These are phyloP conservation scores for Drosophila multiciliata DNA, from an alignment of 2,888 invertebrate species.

Conservation along the genomic window DNA sequence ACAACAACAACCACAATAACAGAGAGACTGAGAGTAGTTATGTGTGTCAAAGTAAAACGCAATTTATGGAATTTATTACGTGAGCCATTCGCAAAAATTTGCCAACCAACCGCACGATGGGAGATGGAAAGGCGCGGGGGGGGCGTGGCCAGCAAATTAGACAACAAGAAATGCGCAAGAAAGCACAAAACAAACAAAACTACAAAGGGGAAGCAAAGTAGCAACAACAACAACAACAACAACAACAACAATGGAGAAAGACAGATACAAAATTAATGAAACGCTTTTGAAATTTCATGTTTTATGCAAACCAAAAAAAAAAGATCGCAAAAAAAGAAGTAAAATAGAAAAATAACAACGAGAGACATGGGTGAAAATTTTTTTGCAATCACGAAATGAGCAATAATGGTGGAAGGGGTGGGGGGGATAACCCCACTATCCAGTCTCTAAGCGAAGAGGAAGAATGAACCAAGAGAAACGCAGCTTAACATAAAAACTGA, in stretches of 20 bases:
- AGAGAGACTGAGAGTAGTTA: conserved; percentile 50
- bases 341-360: conserved; percentile 39
- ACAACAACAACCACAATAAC: conserved; percentile 29
- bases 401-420: conserved; percentile 52
- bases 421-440: conserved; percentile 14
- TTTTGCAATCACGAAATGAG: conserved; percentile 57
- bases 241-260: conserved; percentile 23
- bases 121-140: conserved; percentile 15
- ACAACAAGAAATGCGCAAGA: conserved; percentile 30
- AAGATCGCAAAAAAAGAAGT: conserved; percentile 20
- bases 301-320: conserved; percentile 54
- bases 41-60: conserved; percentile 79
- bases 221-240: conserved; percentile 5
- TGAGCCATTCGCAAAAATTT: conserved; percentile 72
- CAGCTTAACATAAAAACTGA: conserved; percentile 27
- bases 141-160: conserved; percentile 43
- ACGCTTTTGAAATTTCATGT: conserved; percentile 68
- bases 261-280: conserved; percentile 63
- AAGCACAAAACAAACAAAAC: conserved; percentile 19
- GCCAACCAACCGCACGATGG: conserved; percentile 37
- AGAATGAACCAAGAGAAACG: conserved; percentile 32
- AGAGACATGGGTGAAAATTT: conserved; percentile 57
- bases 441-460: conserved; percentile 2
- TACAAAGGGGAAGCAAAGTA: conserved; percentile 4
- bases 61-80: conserved; percentile 78